Evolutionary conservation across 2,888 invertebrate species (phyloP).

Genomic region (Sinotaia quadrata): DNA sequence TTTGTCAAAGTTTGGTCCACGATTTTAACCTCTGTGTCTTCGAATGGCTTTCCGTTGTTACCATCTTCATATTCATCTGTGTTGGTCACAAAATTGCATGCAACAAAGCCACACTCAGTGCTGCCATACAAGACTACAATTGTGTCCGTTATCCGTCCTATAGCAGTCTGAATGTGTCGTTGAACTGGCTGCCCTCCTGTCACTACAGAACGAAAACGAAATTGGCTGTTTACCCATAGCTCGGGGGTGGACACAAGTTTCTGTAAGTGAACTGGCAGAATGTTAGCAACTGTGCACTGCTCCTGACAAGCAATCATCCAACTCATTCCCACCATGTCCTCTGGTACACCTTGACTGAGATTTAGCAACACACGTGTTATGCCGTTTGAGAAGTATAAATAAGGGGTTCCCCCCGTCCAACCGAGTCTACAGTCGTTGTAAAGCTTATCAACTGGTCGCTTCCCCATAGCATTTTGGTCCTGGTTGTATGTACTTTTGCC

Average conservation of each 20-base stretch:
- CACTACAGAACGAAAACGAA: too few relatives aligned
- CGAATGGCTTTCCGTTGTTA: slow-evolving; percentile 31
- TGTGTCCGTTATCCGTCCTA: slow-evolving; percentile 28
- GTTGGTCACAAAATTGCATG: slow-evolving; percentile 29
- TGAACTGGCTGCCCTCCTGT: neutral
- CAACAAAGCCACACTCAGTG: slow-evolving; percentile 36
- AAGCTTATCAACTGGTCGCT: neutral
- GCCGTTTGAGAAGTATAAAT: neutral
- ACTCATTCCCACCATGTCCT: slow-evolving; percentile 2
- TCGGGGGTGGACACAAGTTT: neutral
- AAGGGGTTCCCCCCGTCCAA: slow-evolving; percentile 17
- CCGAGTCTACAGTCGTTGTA: slow-evolving; percentile 19
- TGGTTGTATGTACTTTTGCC: neutral
- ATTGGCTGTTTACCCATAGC: too few relatives aligned
- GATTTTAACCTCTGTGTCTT: slow-evolving; percentile 28
- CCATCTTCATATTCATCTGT: slow-evolving; percentile 24
- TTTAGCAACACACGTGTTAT: slow-evolving; percentile 11
- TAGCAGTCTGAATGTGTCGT: too few relatives aligned
- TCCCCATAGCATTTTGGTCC: neutral
- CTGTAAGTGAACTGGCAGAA: neutral
- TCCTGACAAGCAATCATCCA: neutral
- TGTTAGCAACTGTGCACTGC: neutral
- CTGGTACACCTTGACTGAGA: neutral
- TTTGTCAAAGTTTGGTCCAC: slow-evolving; percentile 29
- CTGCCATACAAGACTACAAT: slow-evolving; percentile 38